These are phyloP conservation scores for Zygaena filipendulae DNA, from an alignment of 2,888 invertebrate species.

Conservation along the genomic window DNA sequence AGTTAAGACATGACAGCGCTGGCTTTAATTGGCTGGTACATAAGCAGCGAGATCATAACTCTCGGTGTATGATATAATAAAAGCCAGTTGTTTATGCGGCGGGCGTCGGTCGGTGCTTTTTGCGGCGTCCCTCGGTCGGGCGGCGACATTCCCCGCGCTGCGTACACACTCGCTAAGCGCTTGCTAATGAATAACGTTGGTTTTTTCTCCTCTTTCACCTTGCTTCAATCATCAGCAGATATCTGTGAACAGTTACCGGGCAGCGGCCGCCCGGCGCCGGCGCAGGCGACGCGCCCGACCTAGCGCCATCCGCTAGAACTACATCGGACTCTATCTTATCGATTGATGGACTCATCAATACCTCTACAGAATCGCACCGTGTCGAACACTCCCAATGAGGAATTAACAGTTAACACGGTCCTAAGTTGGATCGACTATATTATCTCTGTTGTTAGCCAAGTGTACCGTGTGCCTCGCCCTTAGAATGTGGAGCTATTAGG, in stretches of 20 bases:
- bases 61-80: constrained; percentile 9
- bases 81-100: constrained; percentile 4
- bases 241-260: constrained; percentile 23
- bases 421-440: constrained; percentile 11
- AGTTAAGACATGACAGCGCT: too few relatives aligned
- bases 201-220: constrained; percentile 29
- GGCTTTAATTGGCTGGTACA: too few relatives aligned
- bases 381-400: too few relatives aligned
- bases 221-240: constrained; percentile 32
- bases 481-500: too few relatives aligned
- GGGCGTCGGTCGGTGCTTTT: constrained; percentile 6
- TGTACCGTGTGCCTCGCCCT: too few relatives aligned
- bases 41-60: background rate
- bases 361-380: too few relatives aligned
- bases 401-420: too few relatives aligned
- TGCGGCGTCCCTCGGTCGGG: constrained; percentile 10
- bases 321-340: constrained; percentile 9
- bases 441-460: too few relatives aligned
- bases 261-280: constrained; percentile 12
- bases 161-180: constrained; percentile 7
- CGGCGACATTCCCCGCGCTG: constrained; percentile 7
- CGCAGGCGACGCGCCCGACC: too few relatives aligned
- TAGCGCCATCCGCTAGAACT: constrained; percentile 13
- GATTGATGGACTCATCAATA: too few relatives aligned
- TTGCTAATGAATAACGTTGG: constrained; percentile 23